Evolutionary conservation across 2,888 invertebrate species (phyloP), one percentile per base, ranked within the genome.

Genomic region (Trilocha varians): DNA sequence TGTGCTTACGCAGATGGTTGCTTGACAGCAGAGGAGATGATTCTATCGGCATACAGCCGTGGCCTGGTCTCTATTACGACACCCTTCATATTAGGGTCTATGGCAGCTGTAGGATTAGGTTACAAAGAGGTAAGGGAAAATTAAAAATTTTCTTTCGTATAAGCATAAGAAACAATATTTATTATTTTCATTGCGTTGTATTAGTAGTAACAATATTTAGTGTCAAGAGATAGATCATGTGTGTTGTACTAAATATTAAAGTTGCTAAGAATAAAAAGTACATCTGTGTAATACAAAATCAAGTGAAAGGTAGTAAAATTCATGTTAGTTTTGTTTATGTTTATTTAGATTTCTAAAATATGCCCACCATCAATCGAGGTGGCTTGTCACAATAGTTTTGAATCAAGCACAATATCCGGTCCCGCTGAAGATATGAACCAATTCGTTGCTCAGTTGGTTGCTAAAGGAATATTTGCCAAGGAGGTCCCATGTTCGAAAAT

Each of bases 1-100:
- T n/a, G n/a, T n/a, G n/a, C n/a, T n/a, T n/a, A n/a, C n/a, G n/a
- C n/a, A n/a, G n/a, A n/a, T n/a, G n/a, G n/a, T n/a, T n/a, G n/a
- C n/a, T n/a, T n/a, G n/a, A n/a, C n/a, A n/a, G n/a, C n/a, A n/a
- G 93, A 95, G 60, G 93, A 97, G 75, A 92, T 93, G 83, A 91
- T 97, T 36, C 70, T 95, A 13, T 87, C n/a, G n/a, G n/a, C n/a
- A n/a, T n/a, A n/a, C n/a, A n/a, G n/a, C n/a, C n/a, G n/a, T n/a
- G n/a, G n/a, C 91, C 79, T 88, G 41, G 91, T 93, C 1, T 92
- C 93, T n/a, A 52, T 90, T 13, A 90, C 93, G 48, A 88, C 90
- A 1, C 84, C 88, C 13, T 86, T 93, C 44, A 89, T 92, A 32
- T 74, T 68, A 3, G 95, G 95, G 13, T 91, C 92, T 8, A 97